Percentiles rank a stretch among this genome's conserved stretches.
Evolutionary conservation across 1,140 invertebrate species (phyloP).

Genomic region (Drosophila sp.): DNA sequence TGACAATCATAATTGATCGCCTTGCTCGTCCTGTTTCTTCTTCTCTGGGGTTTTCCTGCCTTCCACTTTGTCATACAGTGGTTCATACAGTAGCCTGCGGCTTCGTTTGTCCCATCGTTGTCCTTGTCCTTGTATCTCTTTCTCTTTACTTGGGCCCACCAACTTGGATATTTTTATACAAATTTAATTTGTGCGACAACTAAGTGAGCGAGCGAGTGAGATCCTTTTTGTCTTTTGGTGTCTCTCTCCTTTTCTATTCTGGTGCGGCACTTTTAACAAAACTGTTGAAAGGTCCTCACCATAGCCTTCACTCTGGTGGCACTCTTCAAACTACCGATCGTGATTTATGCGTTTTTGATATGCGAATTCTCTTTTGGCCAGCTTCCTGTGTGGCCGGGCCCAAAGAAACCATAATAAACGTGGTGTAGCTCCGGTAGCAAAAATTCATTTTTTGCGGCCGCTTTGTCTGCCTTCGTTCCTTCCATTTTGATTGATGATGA

Average conservation of each 20-base stretch:
- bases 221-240: background rate
- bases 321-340: conserved; percentile 11
- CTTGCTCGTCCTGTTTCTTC: conserved; percentile 30
- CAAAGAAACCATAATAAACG: conserved; percentile 15
- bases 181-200: conserved; percentile 74
- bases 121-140: conserved; percentile 21
- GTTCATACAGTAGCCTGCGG: conserved; percentile 72
- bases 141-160: conserved; percentile 54
- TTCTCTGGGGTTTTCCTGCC: conserved; percentile 18
- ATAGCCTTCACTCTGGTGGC: conserved; percentile 13
- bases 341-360: conserved; percentile 82
- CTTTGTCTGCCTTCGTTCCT: conserved; percentile 41
- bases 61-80: conserved; percentile 49
- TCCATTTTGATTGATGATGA: conserved; percentile 56
- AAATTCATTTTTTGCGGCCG: conserved; percentile 33
- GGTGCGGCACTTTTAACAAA: conserved; percentile 61
- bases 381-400: conserved; percentile 66
- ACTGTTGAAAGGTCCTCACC: conserved; percentile 71
- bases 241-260: conserved; percentile 8
- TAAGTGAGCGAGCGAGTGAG: conserved; percentile 12
- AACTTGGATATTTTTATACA: conserved; percentile 78
- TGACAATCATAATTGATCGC: conserved; percentile 80
- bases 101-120: conserved; percentile 45
- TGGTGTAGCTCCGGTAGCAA: conserved; percentile 59
- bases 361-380: conserved; percentile 50